Evolutionary conservation across 2,113 vertebrate species (phyloP), one percentile per base, ranked within the genome.

Genomic region (Poicephalus gulielmi): DNA sequence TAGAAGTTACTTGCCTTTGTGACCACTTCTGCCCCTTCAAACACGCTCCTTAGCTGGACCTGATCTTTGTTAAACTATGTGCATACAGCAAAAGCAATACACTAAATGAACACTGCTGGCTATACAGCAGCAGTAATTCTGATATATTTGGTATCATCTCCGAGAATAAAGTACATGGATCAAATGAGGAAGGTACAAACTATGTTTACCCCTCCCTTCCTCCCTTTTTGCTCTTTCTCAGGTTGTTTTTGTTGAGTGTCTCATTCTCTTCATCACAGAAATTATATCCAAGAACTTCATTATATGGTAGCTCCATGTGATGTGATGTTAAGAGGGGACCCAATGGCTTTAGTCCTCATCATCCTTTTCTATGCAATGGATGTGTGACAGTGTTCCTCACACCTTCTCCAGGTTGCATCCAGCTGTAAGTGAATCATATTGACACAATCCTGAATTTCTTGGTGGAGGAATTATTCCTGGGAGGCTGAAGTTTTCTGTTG

Each of bases 291-390:
- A 83, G 17, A 25, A 7, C 30, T 57, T 31, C 22, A 37, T 23
- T 90, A 37, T 69, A 62, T 23, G 4, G 4, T 50, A n/a, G 27
- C n/a, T 27, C 13, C 7, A 13, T 2, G 3, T 6, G 5, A 31
- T 16, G 17, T 4, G 2, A 11, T 35, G 16, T 11, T 35, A 81
- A 1, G 4, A 88, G 14, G 27, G 2, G 3, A 57, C 8, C 2
- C 4, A 31, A 31, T 6, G 14, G 15, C 19, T 59, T 39, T 28
- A 69, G 22, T 43, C 9, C 13, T 82, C 0, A 4, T 73, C 67
- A 69, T 90, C 79, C 30, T 13, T 7, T 69, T 47, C 28, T 37
- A 5, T 7, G 27, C 11, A 83, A 43, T 5, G 7, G 33, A 83
- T 39, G 5, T 53, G 13, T 69, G 41, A 23, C 28, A 60, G n/a